Base-by-base conservation (phyloP, 1,140 invertebrate genomes). In the Chionoecetes opilio region DNA sequence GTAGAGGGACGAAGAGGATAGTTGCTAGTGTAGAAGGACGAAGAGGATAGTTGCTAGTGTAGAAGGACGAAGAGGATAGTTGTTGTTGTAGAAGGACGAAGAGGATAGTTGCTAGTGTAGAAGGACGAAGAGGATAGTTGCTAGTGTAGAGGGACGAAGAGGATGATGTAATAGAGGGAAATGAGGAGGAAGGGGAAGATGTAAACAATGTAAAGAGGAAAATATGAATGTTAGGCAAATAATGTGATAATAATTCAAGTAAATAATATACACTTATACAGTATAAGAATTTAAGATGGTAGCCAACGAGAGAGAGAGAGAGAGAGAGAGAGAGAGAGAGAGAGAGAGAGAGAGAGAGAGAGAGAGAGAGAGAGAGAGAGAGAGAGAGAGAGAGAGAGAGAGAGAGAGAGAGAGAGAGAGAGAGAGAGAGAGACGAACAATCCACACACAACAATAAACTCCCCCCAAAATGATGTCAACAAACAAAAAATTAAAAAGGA, bases 301-400 rank as follows among this genome's bases (percentile, higher is more conserved):
- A 46, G 14, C 14, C 5, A 46, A 46, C 41, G 14, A 46, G 41
- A 14, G 14, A 46, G 14, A 46, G 14, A 21, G n/a, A 75, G 21
- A n/a, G 63, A 75, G 63, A 75, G 6, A n/a, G 63, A 75, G 21
- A 75, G 53, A 75, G 53, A 75, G 53, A 75, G 53, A 75, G 53
- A 75, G 53, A 75, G 53, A 75, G 53, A 75, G 53, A 75, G 53
- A 75, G 53, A 75, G 53, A 75, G 53, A 75, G 53, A 75, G 53
- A 75, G 53, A 75, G 53, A 75, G 53, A 75, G 53, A 75, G 53
- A 75, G 53, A 75, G 53, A 75, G 53, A 75, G 53, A 75, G 53
- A 75, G 53, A 75, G 53, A 75, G 53, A 75, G 53, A 75, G 53
- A 75, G 53, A 75, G 53, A 75, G 53, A 75, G 53, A 75, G 53